Evolutionary conservation across 2,797 vertebrate genomes (phyloP).

Genomic region (Mionectes olivaceus): DNA sequence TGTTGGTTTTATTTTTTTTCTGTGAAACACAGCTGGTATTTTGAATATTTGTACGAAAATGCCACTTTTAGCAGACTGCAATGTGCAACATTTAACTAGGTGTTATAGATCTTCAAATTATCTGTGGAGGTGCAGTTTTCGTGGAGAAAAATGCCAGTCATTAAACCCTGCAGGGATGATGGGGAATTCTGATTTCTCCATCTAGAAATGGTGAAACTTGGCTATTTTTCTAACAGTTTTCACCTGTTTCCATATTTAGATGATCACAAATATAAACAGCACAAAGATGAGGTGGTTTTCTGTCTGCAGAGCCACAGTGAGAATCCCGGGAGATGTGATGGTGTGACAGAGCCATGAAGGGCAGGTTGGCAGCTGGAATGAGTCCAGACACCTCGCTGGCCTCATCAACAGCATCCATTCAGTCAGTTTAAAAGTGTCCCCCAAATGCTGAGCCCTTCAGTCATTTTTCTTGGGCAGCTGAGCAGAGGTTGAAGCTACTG

Average conservation of each 20-base stretch:
- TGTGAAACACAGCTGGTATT: not conserved
- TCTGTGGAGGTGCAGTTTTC: not conserved
- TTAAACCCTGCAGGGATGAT: not conserved
- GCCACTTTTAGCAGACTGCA: not conserved
- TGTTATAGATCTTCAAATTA: not conserved
- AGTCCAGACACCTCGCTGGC: not conserved
- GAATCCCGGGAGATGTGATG: not conserved
- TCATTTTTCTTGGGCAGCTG: not conserved
- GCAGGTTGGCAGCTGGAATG: not conserved
- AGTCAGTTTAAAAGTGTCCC: not conserved
- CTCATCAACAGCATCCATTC: not conserved
- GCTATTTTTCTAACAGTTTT: not conserved
- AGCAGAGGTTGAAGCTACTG: not conserved
- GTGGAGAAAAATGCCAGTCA: not conserved
- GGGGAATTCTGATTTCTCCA: not conserved
- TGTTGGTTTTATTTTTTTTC: conserved; percentile 13
- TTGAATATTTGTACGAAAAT: conserved; percentile 1
- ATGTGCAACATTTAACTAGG: not conserved
- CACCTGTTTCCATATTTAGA: not conserved
- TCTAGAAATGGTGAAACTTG: not conserved
- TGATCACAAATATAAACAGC: not conserved
- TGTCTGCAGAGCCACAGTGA: not conserved
- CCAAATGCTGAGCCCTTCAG: rapidly evolving
- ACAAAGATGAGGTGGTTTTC: not conserved
- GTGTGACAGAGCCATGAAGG: not conserved